These are phyloP conservation scores for Liolophura sinensis DNA, from an alignment of 1,140 invertebrate species.

Conservation along the genomic window DNA sequence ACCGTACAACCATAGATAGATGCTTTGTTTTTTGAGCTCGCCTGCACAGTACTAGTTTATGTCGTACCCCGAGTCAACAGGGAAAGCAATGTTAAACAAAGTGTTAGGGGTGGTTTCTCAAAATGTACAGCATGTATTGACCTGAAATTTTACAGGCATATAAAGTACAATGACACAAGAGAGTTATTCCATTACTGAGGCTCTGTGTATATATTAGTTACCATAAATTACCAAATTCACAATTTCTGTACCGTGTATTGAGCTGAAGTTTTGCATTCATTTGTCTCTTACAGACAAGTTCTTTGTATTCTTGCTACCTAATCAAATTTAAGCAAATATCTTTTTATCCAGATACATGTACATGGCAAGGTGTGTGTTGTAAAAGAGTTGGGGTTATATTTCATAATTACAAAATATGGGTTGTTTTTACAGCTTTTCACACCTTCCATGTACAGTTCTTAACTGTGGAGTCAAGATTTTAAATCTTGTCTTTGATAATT, in stretches of 20 bases:
- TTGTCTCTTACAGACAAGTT: too few relatives aligned
- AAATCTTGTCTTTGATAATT: background rate
- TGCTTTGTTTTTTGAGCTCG: background rate
- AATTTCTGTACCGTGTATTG: too few relatives aligned
- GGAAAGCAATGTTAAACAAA: background rate
- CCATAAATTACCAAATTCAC: too few relatives aligned
- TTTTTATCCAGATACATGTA: too few relatives aligned
- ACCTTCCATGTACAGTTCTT: background rate
- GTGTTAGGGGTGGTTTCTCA: too few relatives aligned
- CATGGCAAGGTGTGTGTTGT: too few relatives aligned
- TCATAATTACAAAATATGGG: background rate
- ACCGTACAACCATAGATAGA: background rate
- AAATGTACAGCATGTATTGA: background rate
- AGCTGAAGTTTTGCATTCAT: too few relatives aligned
- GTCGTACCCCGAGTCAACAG: background rate
- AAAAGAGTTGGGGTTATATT: background rate
- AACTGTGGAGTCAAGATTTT: background rate
- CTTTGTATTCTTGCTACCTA: too few relatives aligned
- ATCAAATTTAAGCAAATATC: too few relatives aligned
- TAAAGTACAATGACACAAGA: conserved; percentile 4
- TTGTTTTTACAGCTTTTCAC: background rate
- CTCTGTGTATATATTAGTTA: too few relatives aligned
- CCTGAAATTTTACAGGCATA: background rate
- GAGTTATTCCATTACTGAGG: too few relatives aligned
- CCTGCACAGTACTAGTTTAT: background rate